Base-by-base conservation (phyloP, 2,113 vertebrate species). In the Pandion haliaetus region DNA sequence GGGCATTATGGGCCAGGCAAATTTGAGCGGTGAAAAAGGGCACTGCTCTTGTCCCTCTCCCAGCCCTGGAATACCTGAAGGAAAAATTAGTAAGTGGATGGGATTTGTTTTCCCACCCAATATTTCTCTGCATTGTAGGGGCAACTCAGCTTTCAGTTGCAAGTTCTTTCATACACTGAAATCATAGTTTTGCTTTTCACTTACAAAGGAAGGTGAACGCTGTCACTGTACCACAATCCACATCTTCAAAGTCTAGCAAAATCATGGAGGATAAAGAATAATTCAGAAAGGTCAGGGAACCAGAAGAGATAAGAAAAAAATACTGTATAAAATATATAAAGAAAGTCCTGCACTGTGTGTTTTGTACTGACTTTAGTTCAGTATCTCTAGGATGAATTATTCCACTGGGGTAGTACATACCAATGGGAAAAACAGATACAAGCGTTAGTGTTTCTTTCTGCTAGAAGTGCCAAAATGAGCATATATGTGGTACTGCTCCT, bases 1-100 rank as follows among this genome's bases (percentile, higher is more conserved):
- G 2, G 12, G 5, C 52, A 17, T 6, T 36, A 20, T 0, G 2
- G 5, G 1, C 10, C 3, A 2, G 23, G 18, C 7, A 71, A 74
- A 45, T 50, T n/a, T 29, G 44, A 66, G 38, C 16, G 23, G 29
- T 34, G n/a, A 61, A 73, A 61, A 25, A 40, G 12, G 9, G 6
- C 12, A 26, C 10, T n/a, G 2, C 6, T 69, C 12, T 59, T 62
- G 7, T 36, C 5, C 4, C 9, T 66, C 4, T 84, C 7, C 14
- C 32, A n/a, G 29, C 8, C 9, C 25, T 26, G 52, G 50, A 55
- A 65, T n/a, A 40, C 23, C 15, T 7, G 2, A 49, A 59, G 18
- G 24, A 74, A 74, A 82, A 55, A n/a, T 6, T 31, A 8, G 4
- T 55, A 55, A 77, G 29, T 16, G 14, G 7, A 16, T 8, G 6